Evolutionary conservation across 2,888 invertebrate genomes (phyloP).

Genomic region (Marasmarcha lunaedactyla): DNA sequence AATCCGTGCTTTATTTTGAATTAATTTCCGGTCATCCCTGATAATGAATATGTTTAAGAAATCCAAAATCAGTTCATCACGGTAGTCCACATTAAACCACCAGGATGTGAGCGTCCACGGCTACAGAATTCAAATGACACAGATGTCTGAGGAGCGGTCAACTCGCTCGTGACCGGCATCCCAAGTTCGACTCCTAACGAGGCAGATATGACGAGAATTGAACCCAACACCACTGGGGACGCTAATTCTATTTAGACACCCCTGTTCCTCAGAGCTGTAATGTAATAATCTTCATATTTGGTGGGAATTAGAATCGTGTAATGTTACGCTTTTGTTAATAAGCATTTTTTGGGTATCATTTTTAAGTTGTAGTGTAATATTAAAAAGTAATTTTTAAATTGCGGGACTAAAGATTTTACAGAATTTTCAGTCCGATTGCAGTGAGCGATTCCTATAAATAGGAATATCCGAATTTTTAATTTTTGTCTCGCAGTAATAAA

Average conservation of each 20-base stretch:
- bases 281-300: constrained; percentile 48
- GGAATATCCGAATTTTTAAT: not conserved
- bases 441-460: too few relatives aligned
- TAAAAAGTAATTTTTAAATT: too few relatives aligned
- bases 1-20: too few relatives aligned
- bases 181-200: too few relatives aligned
- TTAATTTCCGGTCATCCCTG: too few relatives aligned
- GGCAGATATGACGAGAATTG: constrained; percentile 38
- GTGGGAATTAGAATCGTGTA: constrained; percentile 23
- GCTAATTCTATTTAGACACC: constrained; percentile 46
- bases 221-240: constrained; percentile 25
- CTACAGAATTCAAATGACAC: constrained; percentile 29
- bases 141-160: constrained; percentile 32
- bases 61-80: constrained; percentile 7
- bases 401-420: too few relatives aligned
- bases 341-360: constrained; percentile 1
- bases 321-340: constrained; percentile 18
- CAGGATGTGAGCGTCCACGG: constrained; percentile 13
- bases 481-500: not conserved
- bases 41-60: too few relatives aligned
- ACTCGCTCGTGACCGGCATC: constrained; percentile 26
- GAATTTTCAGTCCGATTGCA: too few relatives aligned
- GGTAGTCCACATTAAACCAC: constrained; percentile 15
- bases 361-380: too few relatives aligned
- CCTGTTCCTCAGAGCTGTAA: constrained; percentile 25